A percentile compares a stretch with the other conserved stretches of the same genome.
Evolutionary conservation across 2,888 invertebrate species (phyloP).

Genomic region (Entomobrya multifasciata): DNA sequence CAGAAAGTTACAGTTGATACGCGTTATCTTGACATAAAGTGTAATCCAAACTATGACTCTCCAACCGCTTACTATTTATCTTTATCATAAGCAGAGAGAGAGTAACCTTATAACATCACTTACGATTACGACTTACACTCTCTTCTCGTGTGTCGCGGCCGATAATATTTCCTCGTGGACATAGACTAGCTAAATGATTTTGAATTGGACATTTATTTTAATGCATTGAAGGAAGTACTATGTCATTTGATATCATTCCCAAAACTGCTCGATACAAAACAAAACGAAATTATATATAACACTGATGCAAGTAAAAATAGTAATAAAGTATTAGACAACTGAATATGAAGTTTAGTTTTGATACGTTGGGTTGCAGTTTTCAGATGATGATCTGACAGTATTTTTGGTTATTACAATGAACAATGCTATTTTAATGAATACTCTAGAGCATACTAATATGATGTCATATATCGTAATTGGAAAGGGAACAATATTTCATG

Average conservation of each 20-base stretch:
- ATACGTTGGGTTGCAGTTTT: too few species aligned
- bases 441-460: neutral
- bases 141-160: neutral
- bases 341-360: too few species aligned
- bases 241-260: conserved; percentile 30
- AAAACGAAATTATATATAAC: neutral
- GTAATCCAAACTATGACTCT: conserved; percentile 57
- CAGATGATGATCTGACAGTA: too few species aligned
- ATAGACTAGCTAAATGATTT: conserved; percentile 7
- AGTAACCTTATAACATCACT: too few species aligned
- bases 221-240: conserved; percentile 20
- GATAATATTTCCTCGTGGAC: neutral
- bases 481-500: neutral
- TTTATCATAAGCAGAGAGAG: too few species aligned
- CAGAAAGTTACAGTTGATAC: conserved; percentile 52
- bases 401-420: too few species aligned
- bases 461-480: too few species aligned
- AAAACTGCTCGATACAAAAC: neutral
- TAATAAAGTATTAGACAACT: too few species aligned
- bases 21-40: conserved; percentile 56
- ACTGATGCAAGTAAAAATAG: too few species aligned
- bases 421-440: neutral
- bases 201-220: conserved; percentile 46
- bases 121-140: neutral
- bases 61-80: conserved; percentile 35